Evolutionary conservation across 2,888 invertebrate genomes (phyloP), one percentile per base, ranked within the genome.

Genomic region (Drosophila paramelanica): DNA sequence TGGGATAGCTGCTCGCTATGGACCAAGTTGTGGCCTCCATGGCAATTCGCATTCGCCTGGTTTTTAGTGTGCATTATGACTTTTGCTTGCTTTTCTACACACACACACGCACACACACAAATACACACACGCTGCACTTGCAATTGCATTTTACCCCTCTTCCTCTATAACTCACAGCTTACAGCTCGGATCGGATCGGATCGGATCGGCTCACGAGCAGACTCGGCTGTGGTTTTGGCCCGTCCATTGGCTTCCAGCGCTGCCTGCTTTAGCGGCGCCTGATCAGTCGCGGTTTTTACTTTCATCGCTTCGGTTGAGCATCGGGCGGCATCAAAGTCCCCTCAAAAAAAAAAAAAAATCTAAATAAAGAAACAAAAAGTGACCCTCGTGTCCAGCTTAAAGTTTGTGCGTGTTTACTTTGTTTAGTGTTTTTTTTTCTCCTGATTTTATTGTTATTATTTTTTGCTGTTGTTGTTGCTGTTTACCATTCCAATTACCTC

Each of bases 231-330:
- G 55, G 33, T 62, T 67, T 73, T 68, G 60, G 64, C 53, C 76
- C 71, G 75, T 79, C 67, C 79, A 61, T 77, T 73, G 68, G 77
- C 87, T 85, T 81, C 72, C 65, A 84, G 69, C 67, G 82, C 68
- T 69, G 66, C 71, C 67, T 58, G 50, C 67, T 58, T 59, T 72
- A 67, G 73, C 58, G 86, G 88, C 80, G 88, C 90, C 87, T 89
- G 92, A 90, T 91, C 92, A 92, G 92, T 92, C 90, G 92, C 91
- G 89, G 90, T 90, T 91, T 91, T 91, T 91, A 91, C 92, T 92
- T 92, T 91, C 92, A 92, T 92, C 89, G 89, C 87, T 85, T 75
- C 89, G 90, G 92, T 89, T 84, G 83, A 72, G 69, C 65, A 67
- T 86, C 73, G 74, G 77, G 56, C 47, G 56, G 62, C 62, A 61